A percentile compares a stretch with the other conserved stretches of the same genome.
These are phyloP conservation scores for Campoletis raptor DNA, from an alignment of 2,888 invertebrate species.

Conservation along the genomic window DNA sequence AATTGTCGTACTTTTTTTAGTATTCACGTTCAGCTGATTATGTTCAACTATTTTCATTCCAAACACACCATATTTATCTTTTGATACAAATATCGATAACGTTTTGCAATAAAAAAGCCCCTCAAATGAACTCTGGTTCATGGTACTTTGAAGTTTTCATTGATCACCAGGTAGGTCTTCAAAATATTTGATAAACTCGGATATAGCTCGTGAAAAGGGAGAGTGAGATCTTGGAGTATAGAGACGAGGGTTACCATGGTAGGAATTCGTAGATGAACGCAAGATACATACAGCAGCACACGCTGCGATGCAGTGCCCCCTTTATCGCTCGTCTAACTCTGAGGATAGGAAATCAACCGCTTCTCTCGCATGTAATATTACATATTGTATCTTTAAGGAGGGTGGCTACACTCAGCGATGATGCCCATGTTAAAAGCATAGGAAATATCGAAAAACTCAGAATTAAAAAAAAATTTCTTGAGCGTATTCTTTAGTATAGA, in stretches of 20 bases:
- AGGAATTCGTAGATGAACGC: constrained; percentile 65
- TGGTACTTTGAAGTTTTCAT: background rate
- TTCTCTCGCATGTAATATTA: constrained; percentile 56
- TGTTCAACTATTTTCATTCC: no score
- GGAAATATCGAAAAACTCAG: no score
- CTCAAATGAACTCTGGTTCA: background rate
- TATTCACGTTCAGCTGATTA: no score
- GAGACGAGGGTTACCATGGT: constrained; percentile 48
- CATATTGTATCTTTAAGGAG: no score
- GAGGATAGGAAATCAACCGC: constrained; percentile 20
- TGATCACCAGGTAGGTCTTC: constrained; percentile 21
- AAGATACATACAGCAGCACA: constrained; percentile 60
- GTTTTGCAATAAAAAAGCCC: background rate
- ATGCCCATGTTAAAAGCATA: no score
- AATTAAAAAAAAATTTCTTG: no score
- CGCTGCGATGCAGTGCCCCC: constrained; percentile 50
- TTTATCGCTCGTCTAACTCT: constrained; percentile 57
- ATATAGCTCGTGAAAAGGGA: constrained; percentile 24
- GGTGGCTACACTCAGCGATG: no score
- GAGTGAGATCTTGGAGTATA: constrained; percentile 33
- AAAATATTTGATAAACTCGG: no score
- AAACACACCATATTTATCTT: no score
- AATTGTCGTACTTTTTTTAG: no score
- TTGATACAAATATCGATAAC: no score
- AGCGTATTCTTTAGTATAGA: no score